Percentiles rank a stretch among this genome's conserved stretches.
Evolutionary conservation across 2,888 invertebrate genomes (phyloP).

Genomic region (Megalurothrips usitatus): DNA sequence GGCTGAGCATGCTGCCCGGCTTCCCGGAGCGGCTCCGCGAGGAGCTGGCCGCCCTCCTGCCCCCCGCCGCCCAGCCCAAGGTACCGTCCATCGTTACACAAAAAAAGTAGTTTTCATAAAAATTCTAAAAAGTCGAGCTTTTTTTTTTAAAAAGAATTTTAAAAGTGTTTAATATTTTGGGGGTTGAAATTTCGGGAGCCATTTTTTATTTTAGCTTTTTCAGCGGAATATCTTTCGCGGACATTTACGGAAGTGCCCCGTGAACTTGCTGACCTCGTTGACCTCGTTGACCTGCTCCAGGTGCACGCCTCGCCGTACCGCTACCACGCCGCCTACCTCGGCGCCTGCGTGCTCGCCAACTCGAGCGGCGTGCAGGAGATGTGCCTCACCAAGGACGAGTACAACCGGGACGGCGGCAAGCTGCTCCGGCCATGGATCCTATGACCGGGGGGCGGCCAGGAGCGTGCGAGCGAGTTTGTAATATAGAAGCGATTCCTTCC

Average conservation of each 20-base stretch:
- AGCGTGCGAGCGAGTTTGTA: not conserved
- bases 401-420: conserved; percentile 9
- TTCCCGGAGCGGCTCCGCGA: not conserved
- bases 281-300: not conserved
- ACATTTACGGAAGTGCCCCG: too few relatives aligned
- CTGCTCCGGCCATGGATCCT: conserved; percentile 18
- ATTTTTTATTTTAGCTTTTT: too few relatives aligned
- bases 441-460: not conserved
- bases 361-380: conserved; percentile 21
- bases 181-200: too few relatives aligned
- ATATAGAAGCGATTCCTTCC: not conserved
- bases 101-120: too few relatives aligned
- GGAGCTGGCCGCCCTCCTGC: not conserved
- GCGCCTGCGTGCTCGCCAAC: conserved; percentile 14
- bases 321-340: conserved; percentile 12
- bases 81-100: not conserved
- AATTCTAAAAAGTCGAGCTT: too few relatives aligned
- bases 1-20: conserved; percentile 13
- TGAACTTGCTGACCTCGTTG: too few relatives aligned
- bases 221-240: too few relatives aligned
- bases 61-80: conserved; percentile 4
- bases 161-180: too few relatives aligned
- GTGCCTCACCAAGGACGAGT: conserved; percentile 6
- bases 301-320: conserved; percentile 12
- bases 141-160: not conserved